A percentile compares a stretch with the other conserved stretches of the same genome.
Conservation (phyloP, 2,888 invertebrate species). For the Schizotus pectinicornis region DNA sequence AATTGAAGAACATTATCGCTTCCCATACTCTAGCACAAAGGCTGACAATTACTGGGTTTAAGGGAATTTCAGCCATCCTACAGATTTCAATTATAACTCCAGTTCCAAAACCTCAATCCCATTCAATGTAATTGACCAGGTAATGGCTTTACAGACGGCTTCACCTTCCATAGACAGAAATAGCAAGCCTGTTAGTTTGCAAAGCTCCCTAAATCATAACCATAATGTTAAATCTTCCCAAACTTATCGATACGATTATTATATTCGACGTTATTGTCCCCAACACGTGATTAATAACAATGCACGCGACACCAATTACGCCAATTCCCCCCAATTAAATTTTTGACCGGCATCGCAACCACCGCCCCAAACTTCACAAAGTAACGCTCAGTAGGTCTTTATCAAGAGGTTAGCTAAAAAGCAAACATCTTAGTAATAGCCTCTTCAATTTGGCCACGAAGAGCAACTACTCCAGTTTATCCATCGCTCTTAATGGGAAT, state of each 20-base stretch:
- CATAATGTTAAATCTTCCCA: slow-evolving; percentile 44
- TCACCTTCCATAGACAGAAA: slow-evolving; percentile 55
- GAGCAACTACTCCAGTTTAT: slow-evolving; percentile 31
- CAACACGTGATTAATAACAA: too few species aligned
- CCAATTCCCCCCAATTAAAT: not conserved
- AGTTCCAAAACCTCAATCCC: slow-evolving; percentile 58
- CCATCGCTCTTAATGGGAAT: slow-evolving; percentile 32
- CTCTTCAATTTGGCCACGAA: slow-evolving; percentile 31
- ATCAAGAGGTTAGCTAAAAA: slow-evolving; percentile 29
- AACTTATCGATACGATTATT: slow-evolving; percentile 32
- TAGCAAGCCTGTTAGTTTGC: slow-evolving; percentile 52
- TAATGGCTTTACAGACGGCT: slow-evolving; percentile 58
- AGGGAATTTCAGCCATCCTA: slow-evolving; percentile 58
- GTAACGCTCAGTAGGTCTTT: slow-evolving; percentile 18
- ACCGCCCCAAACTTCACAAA: slow-evolving; percentile 10
- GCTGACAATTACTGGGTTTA: slow-evolving; percentile 58
- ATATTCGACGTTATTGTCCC: slow-evolving; percentile 1
- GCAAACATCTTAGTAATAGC: slow-evolving; percentile 30
- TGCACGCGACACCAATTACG: too few species aligned
- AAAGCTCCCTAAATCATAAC: slow-evolving; percentile 52
- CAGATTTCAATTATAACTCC: slow-evolving; percentile 60
- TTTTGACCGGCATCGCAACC: not conserved
- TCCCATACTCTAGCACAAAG: slow-evolving; percentile 43
- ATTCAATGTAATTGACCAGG: slow-evolving; percentile 60
- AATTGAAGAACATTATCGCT: slow-evolving; percentile 38